Evolutionary conservation across 2,797 vertebrate genomes (phyloP).

Genomic region (Morelia viridis): DNA sequence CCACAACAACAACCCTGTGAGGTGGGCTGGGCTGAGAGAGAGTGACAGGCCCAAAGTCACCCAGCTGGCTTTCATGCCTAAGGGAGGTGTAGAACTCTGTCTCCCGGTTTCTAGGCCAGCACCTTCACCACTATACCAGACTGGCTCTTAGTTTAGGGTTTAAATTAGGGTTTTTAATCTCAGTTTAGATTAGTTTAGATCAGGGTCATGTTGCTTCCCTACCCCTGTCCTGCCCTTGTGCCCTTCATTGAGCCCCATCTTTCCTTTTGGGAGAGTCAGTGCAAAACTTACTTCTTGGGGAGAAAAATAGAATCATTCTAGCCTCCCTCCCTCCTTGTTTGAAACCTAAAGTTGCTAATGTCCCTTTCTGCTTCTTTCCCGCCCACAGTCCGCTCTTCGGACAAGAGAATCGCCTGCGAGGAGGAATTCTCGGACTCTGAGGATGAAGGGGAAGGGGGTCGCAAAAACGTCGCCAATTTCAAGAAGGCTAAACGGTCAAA

Average conservation of each 20-base stretch:
- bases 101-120: background rate
- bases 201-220: background rate
- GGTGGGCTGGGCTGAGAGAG: background rate
- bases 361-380: background rate
- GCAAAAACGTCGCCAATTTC: slow-evolving; percentile 89
- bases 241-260: no score
- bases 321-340: background rate
- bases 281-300: background rate
- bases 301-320: background rate
- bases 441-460: slow-evolving; percentile 91
- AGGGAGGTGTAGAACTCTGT: background rate
- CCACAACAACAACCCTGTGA: background rate
- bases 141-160: background rate
- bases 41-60: background rate
- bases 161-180: background rate
- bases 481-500: slow-evolving; percentile 94
- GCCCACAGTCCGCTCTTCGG: slow-evolving; percentile 86
- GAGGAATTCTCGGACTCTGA: slow-evolving; percentile 97
- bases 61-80: background rate
- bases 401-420: slow-evolving; percentile 95
- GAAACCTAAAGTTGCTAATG: background rate
- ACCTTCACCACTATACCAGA: background rate
- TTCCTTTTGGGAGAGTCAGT: background rate
- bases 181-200: no score
- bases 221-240: background rate